Conservation (phyloP, 1,140 invertebrate genomes). For the Halotydeus destructor region DNA sequence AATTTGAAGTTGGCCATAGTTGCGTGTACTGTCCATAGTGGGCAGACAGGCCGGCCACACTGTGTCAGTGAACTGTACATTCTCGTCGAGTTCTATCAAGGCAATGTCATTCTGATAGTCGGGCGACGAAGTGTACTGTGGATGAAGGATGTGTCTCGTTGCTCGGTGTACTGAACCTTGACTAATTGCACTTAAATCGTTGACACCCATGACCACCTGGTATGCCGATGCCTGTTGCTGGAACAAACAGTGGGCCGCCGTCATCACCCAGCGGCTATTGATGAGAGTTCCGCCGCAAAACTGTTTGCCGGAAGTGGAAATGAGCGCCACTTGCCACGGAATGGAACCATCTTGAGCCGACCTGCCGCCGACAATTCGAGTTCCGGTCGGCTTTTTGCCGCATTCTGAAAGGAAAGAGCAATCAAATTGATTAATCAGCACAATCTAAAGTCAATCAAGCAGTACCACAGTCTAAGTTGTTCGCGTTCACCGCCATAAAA, state of each 20-base stretch:
- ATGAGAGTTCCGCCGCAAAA: constrained; percentile 25
- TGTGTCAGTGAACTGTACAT: constrained; percentile 63
- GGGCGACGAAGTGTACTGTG: neutral
- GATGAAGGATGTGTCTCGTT: neutral
- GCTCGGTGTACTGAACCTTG: neutral
- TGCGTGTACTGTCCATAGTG: constrained; percentile 28
- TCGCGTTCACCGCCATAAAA: no score
- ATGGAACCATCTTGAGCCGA: no score
- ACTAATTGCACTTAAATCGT: neutral
- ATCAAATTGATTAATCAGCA: no score
- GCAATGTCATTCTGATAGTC: constrained; percentile 40
- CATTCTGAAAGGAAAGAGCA: no score
- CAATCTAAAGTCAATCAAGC: no score
- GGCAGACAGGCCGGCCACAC: constrained; percentile 68
- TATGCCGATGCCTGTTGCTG: no score
- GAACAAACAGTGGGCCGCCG: constrained; percentile 26
- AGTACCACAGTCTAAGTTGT: no score
- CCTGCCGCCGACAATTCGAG: no score
- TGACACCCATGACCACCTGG: neutral
- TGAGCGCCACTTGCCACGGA: no score
- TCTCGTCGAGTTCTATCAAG: constrained; percentile 49
- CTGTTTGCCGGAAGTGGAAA: no score
- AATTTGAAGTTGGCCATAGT: constrained; percentile 28
- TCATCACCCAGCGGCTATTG: constrained; percentile 21
- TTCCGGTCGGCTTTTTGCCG: no score